A percentile compares a stretch with the other conserved stretches of the same genome.
phyloP scores from a whole-genome alignment of 2,797 vertebrate species.

The Triplophysa yarkandensis region DNA sequence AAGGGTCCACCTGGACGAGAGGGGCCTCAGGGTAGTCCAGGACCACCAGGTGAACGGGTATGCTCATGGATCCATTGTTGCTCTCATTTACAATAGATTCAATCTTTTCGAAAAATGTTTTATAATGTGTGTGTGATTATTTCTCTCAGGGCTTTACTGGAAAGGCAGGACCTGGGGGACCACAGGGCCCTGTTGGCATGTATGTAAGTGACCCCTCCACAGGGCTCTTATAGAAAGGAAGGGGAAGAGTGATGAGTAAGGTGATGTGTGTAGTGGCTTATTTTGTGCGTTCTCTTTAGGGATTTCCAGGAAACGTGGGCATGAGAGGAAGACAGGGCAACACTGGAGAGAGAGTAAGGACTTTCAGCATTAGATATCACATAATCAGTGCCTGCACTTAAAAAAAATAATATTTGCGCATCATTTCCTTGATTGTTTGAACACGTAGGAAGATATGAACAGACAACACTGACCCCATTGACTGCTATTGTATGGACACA shows the following conservation, averaged over 20 bases:
- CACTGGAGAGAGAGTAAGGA: constrained; percentile 78
- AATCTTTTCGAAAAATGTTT: neutral
- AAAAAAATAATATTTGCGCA: no score
- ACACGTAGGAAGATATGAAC: no score
- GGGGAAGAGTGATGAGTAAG: neutral
- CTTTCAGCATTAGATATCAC: neutral
- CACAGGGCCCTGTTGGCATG: constrained; percentile 86
- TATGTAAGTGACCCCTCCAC: constrained; percentile 82
- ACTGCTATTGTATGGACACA: no score
- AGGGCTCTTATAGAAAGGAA: constrained; percentile 20
- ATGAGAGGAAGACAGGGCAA: constrained; percentile 78
- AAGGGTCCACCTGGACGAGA: constrained; percentile 79
- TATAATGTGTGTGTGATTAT: constrained; percentile 32
- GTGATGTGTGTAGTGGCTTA: neutral
- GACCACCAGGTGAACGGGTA: constrained; percentile 78
- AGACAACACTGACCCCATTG: no score
- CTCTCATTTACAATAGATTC: neutral
- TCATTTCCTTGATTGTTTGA: no score
- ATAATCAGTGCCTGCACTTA: neutral
- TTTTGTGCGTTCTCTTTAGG: constrained; percentile 65
- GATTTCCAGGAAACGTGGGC: constrained; percentile 77
- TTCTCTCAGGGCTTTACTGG: constrained; percentile 81
- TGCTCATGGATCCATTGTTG: constrained; percentile 48
- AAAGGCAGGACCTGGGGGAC: constrained; percentile 81
- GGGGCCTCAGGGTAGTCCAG: constrained; percentile 71